A percentile compares a stretch with the other conserved stretches of the same genome.
phyloP scores from a whole-genome alignment of 2,797 vertebrate species.

The Aphelocoma californica region DNA sequence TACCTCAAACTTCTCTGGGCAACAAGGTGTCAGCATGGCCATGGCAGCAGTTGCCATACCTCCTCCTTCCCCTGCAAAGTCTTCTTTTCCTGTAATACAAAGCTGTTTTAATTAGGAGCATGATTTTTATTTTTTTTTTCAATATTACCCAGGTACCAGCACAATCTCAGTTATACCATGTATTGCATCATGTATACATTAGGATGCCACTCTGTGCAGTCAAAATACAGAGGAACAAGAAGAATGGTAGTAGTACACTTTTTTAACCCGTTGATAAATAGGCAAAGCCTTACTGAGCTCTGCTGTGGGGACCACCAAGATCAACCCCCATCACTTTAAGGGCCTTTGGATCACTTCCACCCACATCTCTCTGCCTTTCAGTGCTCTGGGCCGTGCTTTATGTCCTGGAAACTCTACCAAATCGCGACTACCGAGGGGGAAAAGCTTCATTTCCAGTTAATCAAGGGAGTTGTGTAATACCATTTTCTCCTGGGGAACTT shows the following conservation, averaged over 20 bases:
- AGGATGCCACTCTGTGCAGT: neutral
- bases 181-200: neutral
- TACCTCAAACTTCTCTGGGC: neutral
- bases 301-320: neutral
- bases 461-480: conserved; percentile 65
- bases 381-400: neutral
- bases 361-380: neutral
- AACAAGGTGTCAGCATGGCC: neutral
- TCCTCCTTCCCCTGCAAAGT: neutral
- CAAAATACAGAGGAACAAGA: neutral
- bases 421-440: conserved; percentile 38
- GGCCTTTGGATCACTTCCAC: conserved; percentile 8
- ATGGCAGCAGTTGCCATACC: neutral
- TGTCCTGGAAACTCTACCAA: conserved; percentile 30
- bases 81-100: neutral
- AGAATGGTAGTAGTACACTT: neutral
- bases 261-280: neutral
- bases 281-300: neutral
- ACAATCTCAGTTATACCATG: neutral
- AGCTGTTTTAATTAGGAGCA: neutral
- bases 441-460: conserved; percentile 64
- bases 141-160: neutral
- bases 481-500: conserved; percentile 60
- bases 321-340: neutral
- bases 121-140: neutral